Base-by-base conservation (phyloP, 2,888 invertebrate genomes). In the Keiferia lycopersicella region DNA sequence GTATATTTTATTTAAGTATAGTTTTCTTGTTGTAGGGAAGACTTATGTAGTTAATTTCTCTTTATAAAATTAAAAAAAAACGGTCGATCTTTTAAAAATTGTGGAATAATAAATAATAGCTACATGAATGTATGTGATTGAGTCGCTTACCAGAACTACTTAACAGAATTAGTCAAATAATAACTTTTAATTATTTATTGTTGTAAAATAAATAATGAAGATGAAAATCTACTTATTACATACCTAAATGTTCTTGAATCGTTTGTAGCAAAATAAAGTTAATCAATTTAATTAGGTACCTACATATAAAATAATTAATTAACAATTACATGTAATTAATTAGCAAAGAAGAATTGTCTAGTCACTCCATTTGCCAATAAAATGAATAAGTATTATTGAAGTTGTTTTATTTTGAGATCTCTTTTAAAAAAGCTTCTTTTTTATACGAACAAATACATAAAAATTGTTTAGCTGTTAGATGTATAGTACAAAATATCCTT, bases 361-460 rank as follows among this genome's bases (percentile, higher is more conserved):
- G 63, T 65, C 65, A 65, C 50, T 50, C 30, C 20, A 56, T 65
- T 65, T 65, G 60, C 60, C 62, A 65, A 65, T 63, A 65, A 62
- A 65, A 65, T 57, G 26, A 51, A 59, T 50, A 61, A 22, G 16
- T 45, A 60, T 38, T 22, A 57, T 34, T 34, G 16, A 34, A 8
- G 26, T 26, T 63, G 57, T 63, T 63, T 56, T 34, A 58, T 63
- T 63, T 63, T 10, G 6, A 26, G 26, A 26, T 2, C 26, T 26
- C 26, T 26, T 4, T 26, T 26, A 26, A 2, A n/a, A n/a, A n/a
- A n/a, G n/a, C n/a, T n/a, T n/a, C n/a, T n/a, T n/a, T n/a, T n/a
- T n/a, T n/a, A n/a, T n/a, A n/a, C n/a, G n/a, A n/a, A n/a, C n/a
- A n/a, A n/a, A n/a, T n/a, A n/a, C n/a, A n/a, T n/a, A n/a, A n/a